Conservation (phyloP, 1,140 invertebrate species). For the Chlorops oryzae region DNA sequence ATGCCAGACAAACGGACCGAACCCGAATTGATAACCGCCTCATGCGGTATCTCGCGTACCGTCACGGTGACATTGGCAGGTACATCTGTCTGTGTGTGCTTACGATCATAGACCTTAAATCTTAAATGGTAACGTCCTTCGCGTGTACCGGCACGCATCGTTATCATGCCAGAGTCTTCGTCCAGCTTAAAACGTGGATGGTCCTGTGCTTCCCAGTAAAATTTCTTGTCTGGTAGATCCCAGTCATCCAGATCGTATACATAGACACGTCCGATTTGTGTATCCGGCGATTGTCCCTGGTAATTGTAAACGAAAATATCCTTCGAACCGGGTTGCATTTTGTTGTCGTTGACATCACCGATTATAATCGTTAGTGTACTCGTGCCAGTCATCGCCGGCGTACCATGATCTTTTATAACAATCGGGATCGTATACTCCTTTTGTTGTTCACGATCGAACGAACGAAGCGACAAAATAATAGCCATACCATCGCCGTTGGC, state of each 20-base stretch:
- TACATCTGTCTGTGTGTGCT: constrained; percentile 87
- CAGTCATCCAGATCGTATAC: constrained; percentile 96
- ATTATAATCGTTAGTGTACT: constrained; percentile 92
- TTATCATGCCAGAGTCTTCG: constrained; percentile 90
- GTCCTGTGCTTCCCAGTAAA: constrained; percentile 82
- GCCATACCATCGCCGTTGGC: constrained; percentile 95
- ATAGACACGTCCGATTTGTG: constrained; percentile 90
- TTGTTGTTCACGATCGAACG: constrained; percentile 91
- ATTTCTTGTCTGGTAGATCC: constrained; percentile 95
- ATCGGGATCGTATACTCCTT: constrained; percentile 93
- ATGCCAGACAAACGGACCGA: constrained; percentile 90
- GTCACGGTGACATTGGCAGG: constrained; percentile 88
- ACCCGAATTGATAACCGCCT: constrained; percentile 91
- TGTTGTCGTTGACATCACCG: constrained; percentile 94
- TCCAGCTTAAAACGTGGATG: constrained; percentile 80
- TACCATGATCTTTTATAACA: constrained; percentile 85
- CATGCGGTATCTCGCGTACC: constrained; percentile 89
- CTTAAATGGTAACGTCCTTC: constrained; percentile 79
- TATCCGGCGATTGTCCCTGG: constrained; percentile 83
- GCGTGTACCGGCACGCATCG: constrained; percentile 84
- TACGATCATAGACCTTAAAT: constrained; percentile 90
- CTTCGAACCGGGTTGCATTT: constrained; percentile 93
- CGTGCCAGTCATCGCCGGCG: constrained; percentile 86
- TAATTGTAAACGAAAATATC: constrained; percentile 97
- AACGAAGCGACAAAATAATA: constrained; percentile 79